phyloP scores from a whole-genome alignment of 2,797 vertebrate species.

The Bradypodion ventrale region DNA sequence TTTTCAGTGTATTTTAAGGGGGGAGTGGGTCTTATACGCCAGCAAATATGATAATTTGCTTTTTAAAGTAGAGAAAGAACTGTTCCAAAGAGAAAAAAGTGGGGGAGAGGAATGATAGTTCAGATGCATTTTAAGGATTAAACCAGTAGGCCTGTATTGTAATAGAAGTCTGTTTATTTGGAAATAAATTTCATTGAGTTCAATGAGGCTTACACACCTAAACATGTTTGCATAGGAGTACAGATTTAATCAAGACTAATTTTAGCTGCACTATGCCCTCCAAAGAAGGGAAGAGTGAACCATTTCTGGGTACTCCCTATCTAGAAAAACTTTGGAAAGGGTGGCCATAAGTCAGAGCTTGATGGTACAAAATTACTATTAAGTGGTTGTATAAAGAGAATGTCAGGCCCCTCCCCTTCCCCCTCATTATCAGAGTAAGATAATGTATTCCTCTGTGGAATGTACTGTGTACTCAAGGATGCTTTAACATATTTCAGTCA shows the following conservation, averaged over 20 bases:
- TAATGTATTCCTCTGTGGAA: background rate
- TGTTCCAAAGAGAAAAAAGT: background rate
- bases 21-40: too few relatives aligned
- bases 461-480: background rate
- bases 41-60: too few relatives aligned
- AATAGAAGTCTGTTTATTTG: background rate
- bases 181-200: background rate
- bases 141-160: too few relatives aligned
- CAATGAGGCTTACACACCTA: background rate
- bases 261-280: too few relatives aligned
- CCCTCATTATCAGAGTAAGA: background rate
- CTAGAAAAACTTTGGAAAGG: too few relatives aligned
- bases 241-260: too few relatives aligned
- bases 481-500: background rate
- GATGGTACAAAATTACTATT: too few relatives aligned
- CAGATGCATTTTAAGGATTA: background rate
- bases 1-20: too few relatives aligned
- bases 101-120: background rate
- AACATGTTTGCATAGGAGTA: background rate
- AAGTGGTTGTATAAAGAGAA: too few relatives aligned
- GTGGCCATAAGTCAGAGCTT: too few relatives aligned
- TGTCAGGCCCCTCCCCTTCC: background rate
- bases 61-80: background rate
- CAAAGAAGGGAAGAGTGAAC: too few relatives aligned
- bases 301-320: too few relatives aligned